Base-by-base conservation (phyloP, 2,888 invertebrate species). In the Lithophane semibrunnea region DNA sequence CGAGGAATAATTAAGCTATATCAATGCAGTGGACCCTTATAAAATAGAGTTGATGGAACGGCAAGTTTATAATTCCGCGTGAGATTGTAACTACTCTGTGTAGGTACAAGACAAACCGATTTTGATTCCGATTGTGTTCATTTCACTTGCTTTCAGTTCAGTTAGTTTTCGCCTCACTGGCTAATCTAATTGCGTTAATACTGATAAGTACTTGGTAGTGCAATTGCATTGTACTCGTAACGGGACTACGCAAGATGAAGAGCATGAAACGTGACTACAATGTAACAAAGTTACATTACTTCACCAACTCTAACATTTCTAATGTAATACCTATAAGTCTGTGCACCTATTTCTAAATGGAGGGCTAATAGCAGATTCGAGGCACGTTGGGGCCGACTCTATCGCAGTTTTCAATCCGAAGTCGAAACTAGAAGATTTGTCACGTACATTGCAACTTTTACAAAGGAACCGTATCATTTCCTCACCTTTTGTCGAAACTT, bases 331-430 rank as follows among this genome's bases (percentile, higher is more conserved):
- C 89, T 92, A 92, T 94, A 92, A 93, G 91, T 90, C 90, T 91
- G 91, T 91, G 91, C 91, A 94, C 91, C 93, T 93, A 93, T 92
- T 93, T 93, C 93, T 93, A 94, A 95, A 95, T 93, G 92, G 93
- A 91, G 90, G 91, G 86, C 92, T 93, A 92, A 94, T 95, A 93
- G 92, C 86, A 87, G 89, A 96, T 95, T 95, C 96, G 86, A 87
- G 81, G 92, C 96, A 96, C 96, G 96, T 95, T 91, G 88, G 86
- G 91, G 88, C 92, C 91, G 92, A 93, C 93, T 96, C 96, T 96
- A 96, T 96, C 95, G 95, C 94, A 96, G 96, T 96, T 96, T 96
- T 96, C 96, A 96, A 96, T 96, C 95, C 95, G 89, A 94, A 94
- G 92, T 94, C 93, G 93, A 94, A 95, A 94, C 94, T 94, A 93